A percentile compares a stretch with the other conserved stretches of the same genome.
Evolutionary conservation across 2,888 invertebrate species (phyloP).

Genomic region (Scaptomyza tumidula): DNA sequence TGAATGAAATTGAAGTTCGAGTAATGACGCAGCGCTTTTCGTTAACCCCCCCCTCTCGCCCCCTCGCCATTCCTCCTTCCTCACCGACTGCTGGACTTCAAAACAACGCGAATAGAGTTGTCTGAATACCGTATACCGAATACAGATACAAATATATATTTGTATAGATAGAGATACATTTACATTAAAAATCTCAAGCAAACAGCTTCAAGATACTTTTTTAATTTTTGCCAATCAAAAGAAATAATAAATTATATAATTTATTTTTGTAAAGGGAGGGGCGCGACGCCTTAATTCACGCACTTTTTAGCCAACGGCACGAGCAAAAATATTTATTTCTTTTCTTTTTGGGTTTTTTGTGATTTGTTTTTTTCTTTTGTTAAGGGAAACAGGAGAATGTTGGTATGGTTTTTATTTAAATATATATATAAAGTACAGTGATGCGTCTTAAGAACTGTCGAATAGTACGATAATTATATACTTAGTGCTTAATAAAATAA

Average conservation of each 20-base stretch:
- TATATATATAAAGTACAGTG: too few species aligned
- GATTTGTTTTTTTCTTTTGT: conserved; percentile 3
- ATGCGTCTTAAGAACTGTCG: too few species aligned
- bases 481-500: too few species aligned
- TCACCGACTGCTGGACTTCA: conserved; percentile 15
- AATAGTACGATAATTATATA: too few species aligned
- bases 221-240: conserved; percentile 78
- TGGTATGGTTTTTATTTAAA: conserved; percentile 1
- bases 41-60: too few species aligned
- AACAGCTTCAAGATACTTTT: conserved; percentile 54
- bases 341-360: not conserved
- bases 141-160: not conserved
- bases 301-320: conserved; percentile 65
- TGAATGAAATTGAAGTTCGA: conserved; percentile 80
- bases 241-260: conserved; percentile 79
- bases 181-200: conserved; percentile 11
- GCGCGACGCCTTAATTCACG: conserved; percentile 73
- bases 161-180: conserved; percentile 18
- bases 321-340: conserved; percentile 39
- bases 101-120: conserved; percentile 67
- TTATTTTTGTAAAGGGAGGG: conserved; percentile 13
- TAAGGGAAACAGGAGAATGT: conserved; percentile 20
- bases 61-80: not conserved
- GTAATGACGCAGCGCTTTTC: conserved; percentile 69
- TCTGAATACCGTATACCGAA: conserved; percentile 26